Base-by-base conservation (phyloP, 2,113 vertebrate species). In the Hypomesus transpacificus region DNA sequence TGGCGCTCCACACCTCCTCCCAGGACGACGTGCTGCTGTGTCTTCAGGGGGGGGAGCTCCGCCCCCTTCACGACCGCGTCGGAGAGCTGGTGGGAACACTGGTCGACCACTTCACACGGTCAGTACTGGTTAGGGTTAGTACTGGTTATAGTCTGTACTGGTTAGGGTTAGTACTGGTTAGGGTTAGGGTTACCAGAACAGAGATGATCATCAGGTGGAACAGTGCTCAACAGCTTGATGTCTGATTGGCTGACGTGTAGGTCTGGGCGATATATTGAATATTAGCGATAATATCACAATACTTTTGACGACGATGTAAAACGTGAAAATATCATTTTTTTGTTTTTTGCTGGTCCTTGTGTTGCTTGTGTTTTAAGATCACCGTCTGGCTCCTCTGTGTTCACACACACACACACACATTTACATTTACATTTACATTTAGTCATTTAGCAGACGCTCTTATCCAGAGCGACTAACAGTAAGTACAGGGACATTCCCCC, bases 71-170 rank as follows among this genome's bases (percentile, higher is more conserved):
- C 84, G 94, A 95, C 81, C 92, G 95, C 0, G 83, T 95, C 0
- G 96, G 96, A 8, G 95, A 98, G 81, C 86, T 98, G 72, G 94
- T 98, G 87, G 96, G 96, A 2, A 74, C 86, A n/a, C 76, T 98
- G 73, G 89, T 89, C 3, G 90, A 95, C 26, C 88, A 96, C 86
- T 97, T 93, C 85, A 90, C 89, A 61, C 88, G 92, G 95, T 97
- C 69, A 92, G 93, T 69, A 18, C 13, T 24, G 22, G 16, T 18
- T 4, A 11, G 11, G 85, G 93, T 94, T 58, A 87, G 90, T n/a
- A n/a, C 17, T 62, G 14, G 14, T 5, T 62, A 17, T 24, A 14
- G 60, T 62, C 4, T 17, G 28, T 1, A 62, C 26, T 62, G 60
- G 21, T 21, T 34, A 34, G 4, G 31, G 31, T 34, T 7, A 34